phyloP scores from a whole-genome alignment of 2,797 vertebrate genomes.

The Gallinago solitaria region DNA sequence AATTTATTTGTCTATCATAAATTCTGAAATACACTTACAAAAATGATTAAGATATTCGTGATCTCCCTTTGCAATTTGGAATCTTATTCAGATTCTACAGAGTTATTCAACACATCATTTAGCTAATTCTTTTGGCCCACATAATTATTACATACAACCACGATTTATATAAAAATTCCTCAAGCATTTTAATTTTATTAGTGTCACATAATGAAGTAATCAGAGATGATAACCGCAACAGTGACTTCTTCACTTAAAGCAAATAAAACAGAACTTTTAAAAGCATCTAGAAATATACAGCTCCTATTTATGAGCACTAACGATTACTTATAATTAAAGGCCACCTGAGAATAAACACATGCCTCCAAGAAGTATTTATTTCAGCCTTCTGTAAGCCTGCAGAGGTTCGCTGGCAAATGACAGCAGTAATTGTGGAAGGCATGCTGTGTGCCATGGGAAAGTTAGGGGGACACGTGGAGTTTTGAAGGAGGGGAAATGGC shows the following conservation, averaged over 20 bases:
- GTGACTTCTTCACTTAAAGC: neutral
- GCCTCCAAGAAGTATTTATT: neutral
- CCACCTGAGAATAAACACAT: neutral
- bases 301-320: neutral
- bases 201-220: slow-evolving; percentile 10
- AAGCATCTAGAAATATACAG: neutral
- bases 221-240: neutral
- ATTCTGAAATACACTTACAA: neutral
- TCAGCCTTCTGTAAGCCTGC: neutral
- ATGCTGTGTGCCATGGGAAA: neutral
- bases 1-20: neutral
- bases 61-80: neutral
- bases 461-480: neutral
- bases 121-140: neutral
- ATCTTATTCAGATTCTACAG: neutral
- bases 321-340: neutral
- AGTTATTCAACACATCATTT: neutral
- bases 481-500: neutral
- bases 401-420: neutral
- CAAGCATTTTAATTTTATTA: slow-evolving; percentile 18
- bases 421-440: neutral
- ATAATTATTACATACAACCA: neutral
- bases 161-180: slow-evolving; percentile 6
- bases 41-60: neutral
- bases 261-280: slow-evolving; percentile 3